Evolutionary conservation across 1,140 invertebrate species (phyloP), one percentile per base, ranked within the genome.

Genomic region (Neoseiulus cucumeris): DNA sequence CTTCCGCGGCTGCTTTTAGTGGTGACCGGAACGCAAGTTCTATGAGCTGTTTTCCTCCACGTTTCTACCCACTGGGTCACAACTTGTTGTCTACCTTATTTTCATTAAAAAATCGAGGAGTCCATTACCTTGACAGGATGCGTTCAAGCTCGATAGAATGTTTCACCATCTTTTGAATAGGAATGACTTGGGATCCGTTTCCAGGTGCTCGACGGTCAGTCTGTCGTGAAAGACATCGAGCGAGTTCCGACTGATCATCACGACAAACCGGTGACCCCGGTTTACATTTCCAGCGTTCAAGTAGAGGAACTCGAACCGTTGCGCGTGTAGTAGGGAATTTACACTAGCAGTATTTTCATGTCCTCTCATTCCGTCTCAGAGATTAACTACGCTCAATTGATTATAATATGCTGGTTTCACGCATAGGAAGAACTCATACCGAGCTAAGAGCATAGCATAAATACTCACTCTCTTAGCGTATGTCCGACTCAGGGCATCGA

Each of bases 21-120:
- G n/a, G n/a, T n/a, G n/a, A n/a, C n/a, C n/a, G n/a, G n/a, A 83
- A 69, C 90, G 90, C n/a, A 82, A 88, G 76, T 44, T 14, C 45
- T 20, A 14, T 47, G 20, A 47, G 6, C 28, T 12, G n/a, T 44
- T 12, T n/a, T n/a, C 12, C 42, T 12, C 12, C n/a, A 12, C 42
- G n/a, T n/a, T 12, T n/a, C n/a, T 12, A 44, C 42, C 42, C 42
- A 12, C n/a, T 44, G 42, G 12, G n/a, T 44, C n/a, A 44, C n/a
- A 44, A 44, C 42, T 12, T 44, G 12, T 44, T n/a, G 42, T 44
- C n/a, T 12, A n/a, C 42, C n/a, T 44, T 44, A 44, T 12, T 44
- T 44, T 12, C n/a, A 44, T 12, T 44, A 44, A n/a, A 12, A 12
- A 44, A 44, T 12, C 42, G n/a, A 44, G 42, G n/a, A 12, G 42